Conservation (phyloP, 2,888 invertebrate genomes). For the Celastrina argiolus region DNA sequence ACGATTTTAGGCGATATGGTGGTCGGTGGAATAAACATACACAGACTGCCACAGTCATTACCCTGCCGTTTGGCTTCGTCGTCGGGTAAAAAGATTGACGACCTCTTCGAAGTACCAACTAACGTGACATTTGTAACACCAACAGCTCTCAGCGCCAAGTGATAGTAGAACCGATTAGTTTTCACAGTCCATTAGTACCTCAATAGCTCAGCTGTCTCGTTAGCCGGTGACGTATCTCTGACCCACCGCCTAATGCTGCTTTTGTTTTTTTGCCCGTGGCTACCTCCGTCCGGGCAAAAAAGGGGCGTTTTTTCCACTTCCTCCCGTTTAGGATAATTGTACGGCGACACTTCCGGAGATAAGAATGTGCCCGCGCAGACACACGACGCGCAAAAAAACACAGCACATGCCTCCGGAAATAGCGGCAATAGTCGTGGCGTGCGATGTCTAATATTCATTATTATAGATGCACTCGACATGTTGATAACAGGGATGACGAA, state of each 20-base stretch:
- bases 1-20: too few relatives aligned
- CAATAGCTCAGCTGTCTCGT: background rate
- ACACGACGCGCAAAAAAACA: slow-evolving; percentile 18
- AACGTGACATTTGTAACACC: too few relatives aligned
- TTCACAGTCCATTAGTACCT: slow-evolving; percentile 1
- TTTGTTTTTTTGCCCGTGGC: background rate
- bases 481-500: too few relatives aligned
- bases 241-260: too few relatives aligned
- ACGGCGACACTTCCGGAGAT: slow-evolving; percentile 12
- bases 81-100: too few relatives aligned
- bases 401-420: slow-evolving; percentile 2
- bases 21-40: too few relatives aligned
- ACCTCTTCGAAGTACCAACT: too few relatives aligned
- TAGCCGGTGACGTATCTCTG: background rate
- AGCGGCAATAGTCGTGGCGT: background rate
- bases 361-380: slow-evolving; percentile 7
- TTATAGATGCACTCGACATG: background rate
- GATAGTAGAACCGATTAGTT: background rate
- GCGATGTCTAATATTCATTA: background rate
- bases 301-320: slow-evolving; percentile 4
- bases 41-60: too few relatives aligned
- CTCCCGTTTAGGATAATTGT: slow-evolving; percentile 4
- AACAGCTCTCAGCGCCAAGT: background rate
- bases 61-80: too few relatives aligned
- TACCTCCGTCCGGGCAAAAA: background rate